Conservation (phyloP, 2,113 vertebrate species). For the Sphaerodactylus townsendi region DNA sequence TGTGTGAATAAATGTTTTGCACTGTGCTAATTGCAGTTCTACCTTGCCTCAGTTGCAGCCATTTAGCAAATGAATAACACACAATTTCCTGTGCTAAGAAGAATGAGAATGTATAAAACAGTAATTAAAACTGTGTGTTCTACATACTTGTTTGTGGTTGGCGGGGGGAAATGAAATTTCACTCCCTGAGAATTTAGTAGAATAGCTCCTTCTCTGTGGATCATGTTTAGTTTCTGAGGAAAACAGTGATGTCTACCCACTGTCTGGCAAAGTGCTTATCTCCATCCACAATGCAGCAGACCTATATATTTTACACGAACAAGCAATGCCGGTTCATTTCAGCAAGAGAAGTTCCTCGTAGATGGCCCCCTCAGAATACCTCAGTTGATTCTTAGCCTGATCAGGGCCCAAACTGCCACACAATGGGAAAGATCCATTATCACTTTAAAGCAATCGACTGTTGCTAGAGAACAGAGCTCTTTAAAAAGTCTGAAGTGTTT, state of each 20-base stretch:
- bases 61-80: conserved; percentile 6
- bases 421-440: neutral
- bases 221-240: neutral
- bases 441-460: conserved; percentile 3
- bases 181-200: neutral
- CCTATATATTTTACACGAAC: neutral
- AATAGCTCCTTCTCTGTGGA: conserved; percentile 4
- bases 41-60: neutral
- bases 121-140: conserved; percentile 18
- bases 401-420: neutral
- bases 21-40: neutral
- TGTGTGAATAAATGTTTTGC: neutral
- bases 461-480: neutral
- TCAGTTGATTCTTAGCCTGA: neutral
- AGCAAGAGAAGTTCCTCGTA: neutral
- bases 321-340: neutral
- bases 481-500: neutral
- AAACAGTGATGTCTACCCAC: neutral
- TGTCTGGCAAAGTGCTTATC: neutral
- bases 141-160: conserved; percentile 15
- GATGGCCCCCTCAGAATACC: neutral
- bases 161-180: neutral
- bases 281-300: neutral
- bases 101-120: conserved; percentile 13
- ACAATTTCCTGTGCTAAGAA: conserved; percentile 12